Evolutionary conservation across 1,140 invertebrate species (phyloP), one percentile per base, ranked within the genome.

Genomic region (Camponotus floridanus): DNA sequence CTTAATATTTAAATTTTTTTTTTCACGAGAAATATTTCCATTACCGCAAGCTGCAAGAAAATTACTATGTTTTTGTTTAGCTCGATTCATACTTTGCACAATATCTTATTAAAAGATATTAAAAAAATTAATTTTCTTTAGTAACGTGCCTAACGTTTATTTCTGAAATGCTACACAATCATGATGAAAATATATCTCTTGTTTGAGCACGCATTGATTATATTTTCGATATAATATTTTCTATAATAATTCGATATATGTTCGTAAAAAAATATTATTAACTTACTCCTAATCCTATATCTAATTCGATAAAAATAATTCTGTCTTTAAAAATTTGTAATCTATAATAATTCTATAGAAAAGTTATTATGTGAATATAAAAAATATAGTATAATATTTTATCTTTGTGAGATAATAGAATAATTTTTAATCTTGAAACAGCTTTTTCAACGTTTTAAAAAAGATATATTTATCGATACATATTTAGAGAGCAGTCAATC

Each of bases 81-180:
- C 64, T 67, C 33, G 61, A 90, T 86, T 64, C 70, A 31, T 76
- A 89, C 65, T 59, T 59, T 3, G 21, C 39, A 55, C 42, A 21
- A 18, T 11, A 6, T 33, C 31, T 80, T 76, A 86, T 89, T 90
- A 86, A 89, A 83, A 87, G 36, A 78, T 81, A 87, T 89, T 89
- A 62, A 76, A 62, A 48, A 48, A 42, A 86, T 87, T 83, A 68
- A 70, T 45, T 39, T 68, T 39, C 5, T 26, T 33, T 57, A 21
- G 76, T 78, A 59, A 45, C n/a, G 18, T 6, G 39, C 48, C 18
- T 67, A 31, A 15, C 6, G 3, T 87, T 79, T 70, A 59, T 55
- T 64, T n/a, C 42, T 3, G 4, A 11, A 15, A n/a, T 5, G 5
- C 2, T 45, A 5, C 7, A 51, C 33, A 64, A 55, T 45, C 0